phyloP scores from a whole-genome alignment of 2,113 vertebrate species.

The Pterocles orientalis region DNA sequence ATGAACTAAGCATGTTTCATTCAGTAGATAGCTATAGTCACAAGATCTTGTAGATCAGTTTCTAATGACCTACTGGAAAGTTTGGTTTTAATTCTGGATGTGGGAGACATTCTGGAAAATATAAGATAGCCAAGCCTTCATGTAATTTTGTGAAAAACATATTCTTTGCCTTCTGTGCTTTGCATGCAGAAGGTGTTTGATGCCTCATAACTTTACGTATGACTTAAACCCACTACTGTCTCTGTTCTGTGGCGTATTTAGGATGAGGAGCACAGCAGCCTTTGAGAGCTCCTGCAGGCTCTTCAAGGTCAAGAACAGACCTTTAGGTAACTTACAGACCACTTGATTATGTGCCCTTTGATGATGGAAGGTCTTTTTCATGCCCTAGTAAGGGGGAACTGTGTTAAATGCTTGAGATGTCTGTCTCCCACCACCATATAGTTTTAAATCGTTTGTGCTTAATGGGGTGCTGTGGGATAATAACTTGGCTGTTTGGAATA shows the following conservation, averaged over 20 bases:
- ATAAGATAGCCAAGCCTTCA: background rate
- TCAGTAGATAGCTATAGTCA: background rate
- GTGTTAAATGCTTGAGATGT: background rate
- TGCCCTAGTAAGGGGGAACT: background rate
- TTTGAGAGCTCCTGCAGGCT: background rate
- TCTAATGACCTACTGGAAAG: background rate
- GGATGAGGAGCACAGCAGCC: background rate
- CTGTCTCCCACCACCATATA: background rate
- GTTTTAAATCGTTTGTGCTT: background rate
- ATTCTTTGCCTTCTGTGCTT: background rate
- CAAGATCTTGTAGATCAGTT: background rate
- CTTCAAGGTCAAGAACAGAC: background rate
- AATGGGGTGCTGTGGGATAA: background rate
- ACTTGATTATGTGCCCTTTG: background rate
- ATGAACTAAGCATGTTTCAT: background rate
- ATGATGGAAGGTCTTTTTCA: background rate
- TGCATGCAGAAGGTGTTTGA: background rate
- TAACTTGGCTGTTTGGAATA: background rate
- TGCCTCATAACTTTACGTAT: accelerated
- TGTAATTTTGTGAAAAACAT: background rate
- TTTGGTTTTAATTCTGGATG: background rate
- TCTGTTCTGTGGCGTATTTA: background rate
- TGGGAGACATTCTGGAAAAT: background rate
- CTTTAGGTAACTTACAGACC: background rate
- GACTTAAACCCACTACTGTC: accelerated